Base-by-base conservation (phyloP, 2,888 invertebrate genomes). In the Nymphalis polychloros region DNA sequence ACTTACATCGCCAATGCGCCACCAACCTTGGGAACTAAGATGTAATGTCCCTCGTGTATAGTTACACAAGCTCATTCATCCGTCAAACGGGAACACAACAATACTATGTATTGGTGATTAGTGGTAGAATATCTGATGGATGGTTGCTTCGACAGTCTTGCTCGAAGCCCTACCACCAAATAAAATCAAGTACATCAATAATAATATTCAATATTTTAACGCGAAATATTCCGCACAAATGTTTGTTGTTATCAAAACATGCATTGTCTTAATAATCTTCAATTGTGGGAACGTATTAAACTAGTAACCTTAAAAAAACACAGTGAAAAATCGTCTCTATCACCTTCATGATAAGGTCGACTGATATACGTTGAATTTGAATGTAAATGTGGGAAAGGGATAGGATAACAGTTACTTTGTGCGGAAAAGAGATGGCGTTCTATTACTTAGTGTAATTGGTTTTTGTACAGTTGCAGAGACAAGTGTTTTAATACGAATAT, bases 361-460 rank as follows among this genome's bases (percentile, higher is more conserved):
- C 6, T 31, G 49, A 67, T 16, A 31, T 8, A 1, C 2, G 1
- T 1, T 31, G 2, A 55, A 8, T 19, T 8, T 35, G 35, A 17
- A 16, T 62, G 13, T 47, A 46, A 5, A 1, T 20, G 41, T 49
- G 48, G 41, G 69, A 72, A 59, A 67, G 59, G 62, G 69, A 72
- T 63, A 59, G 69, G 50, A 27, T 19, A 52, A 59, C 17, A 53
- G 47, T 57, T 68, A 49, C 16, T 10, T 23, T 53, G 41, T 16
- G 70, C 19, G 47, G 13, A 55, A 70, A 41, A 64, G 68, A 48
- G 71, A 71, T 35, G n/a, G 66, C n/a, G 23, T 57, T 13, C 20
- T 62, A 41, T 69, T 49, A 66, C 47, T 67, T 64, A 23, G 35
- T 53, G 49, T 67, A 69, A 69, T 69, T 69, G 63, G 50, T 69